Evolutionary conservation across 2,113 vertebrate genomes (phyloP).

Genomic region (Tragelaphus scriptus): DNA sequence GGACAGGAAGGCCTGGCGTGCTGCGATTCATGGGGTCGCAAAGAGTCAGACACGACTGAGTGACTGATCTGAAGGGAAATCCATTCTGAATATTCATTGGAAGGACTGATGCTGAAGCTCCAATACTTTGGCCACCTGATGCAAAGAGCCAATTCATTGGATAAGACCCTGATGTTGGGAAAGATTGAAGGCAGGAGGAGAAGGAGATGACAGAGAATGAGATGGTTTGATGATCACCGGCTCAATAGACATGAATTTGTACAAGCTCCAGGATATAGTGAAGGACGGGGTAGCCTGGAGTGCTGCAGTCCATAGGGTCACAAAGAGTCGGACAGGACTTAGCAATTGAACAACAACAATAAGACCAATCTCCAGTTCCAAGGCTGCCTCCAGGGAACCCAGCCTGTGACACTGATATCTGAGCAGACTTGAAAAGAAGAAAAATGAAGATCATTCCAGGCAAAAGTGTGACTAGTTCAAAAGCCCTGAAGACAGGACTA

Average conservation of each 20-base stretch:
- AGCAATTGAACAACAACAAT: not conserved
- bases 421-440: not conserved
- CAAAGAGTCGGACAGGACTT: not conserved
- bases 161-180: not conserved
- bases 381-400: not conserved
- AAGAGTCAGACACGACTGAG: too few relatives aligned
- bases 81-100: not conserved
- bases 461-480: not conserved
- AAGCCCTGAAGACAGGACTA: not conserved
- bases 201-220: not conserved
- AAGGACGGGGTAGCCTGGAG: not conserved
- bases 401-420: not conserved
- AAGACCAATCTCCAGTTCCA: not conserved
- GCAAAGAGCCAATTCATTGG: not conserved
- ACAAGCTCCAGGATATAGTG: not conserved
- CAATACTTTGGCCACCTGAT: not conserved
- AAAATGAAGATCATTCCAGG: not conserved
- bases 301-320: not conserved
- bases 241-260: not conserved
- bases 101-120: not conserved
- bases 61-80: not conserved
- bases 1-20: too few relatives aligned
- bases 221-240: not conserved
- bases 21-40: too few relatives aligned
- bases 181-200: not conserved